A percentile compares a stretch with the other conserved stretches of the same genome.
Evolutionary conservation across 2,888 invertebrate genomes (phyloP).

Genomic region (Cancer borealis): DNA sequence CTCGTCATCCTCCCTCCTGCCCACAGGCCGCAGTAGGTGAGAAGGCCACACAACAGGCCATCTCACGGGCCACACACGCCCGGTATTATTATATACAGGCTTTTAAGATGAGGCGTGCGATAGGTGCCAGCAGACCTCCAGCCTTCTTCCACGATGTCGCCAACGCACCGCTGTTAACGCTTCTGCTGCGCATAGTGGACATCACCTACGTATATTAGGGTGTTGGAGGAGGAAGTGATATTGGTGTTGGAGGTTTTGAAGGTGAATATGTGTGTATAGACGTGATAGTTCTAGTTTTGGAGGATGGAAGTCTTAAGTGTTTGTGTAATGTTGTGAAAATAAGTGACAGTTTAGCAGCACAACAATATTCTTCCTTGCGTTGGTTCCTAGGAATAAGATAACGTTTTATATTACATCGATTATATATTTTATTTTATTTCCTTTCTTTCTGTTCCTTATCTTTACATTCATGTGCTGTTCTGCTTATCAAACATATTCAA

Average conservation of each 20-base stretch:
- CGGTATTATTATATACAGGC: slow-evolving; percentile 35
- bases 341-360: not conserved
- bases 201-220: not conserved
- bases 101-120: slow-evolving; percentile 28
- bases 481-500: not conserved
- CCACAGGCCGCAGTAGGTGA: not conserved
- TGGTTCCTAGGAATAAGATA: not conserved
- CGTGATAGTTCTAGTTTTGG: not conserved
- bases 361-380: too few species aligned
- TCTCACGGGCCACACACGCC: not conserved
- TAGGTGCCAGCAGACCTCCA: not conserved
- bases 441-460: not conserved
- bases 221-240: not conserved
- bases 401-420: not conserved
- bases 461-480: not conserved
- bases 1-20: slow-evolving; percentile 25
- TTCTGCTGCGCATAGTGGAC: not conserved
- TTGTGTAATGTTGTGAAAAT: not conserved
- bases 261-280: not conserved
- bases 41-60: slow-evolving; percentile 42
- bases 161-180: not conserved
- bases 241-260: not conserved
- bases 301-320: not conserved
- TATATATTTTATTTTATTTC: not conserved
- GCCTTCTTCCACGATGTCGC: not conserved